Conservation (phyloP, 2,797 vertebrate genomes). For the Tachyglossus aculeatus region DNA sequence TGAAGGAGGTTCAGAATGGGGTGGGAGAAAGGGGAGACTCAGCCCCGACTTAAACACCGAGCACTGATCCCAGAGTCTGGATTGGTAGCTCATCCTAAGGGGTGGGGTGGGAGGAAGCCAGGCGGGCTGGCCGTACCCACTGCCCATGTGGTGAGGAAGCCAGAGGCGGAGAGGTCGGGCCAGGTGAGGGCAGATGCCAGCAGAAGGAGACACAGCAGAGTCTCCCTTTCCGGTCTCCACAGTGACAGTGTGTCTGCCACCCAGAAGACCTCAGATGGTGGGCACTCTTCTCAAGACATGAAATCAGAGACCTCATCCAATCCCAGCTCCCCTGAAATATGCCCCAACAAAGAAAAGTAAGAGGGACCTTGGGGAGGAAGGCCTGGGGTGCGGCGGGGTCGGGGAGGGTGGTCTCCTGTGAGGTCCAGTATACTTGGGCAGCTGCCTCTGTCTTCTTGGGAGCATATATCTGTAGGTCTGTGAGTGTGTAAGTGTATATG, state of each 20-base stretch:
- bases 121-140: neutral
- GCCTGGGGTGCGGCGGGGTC: neutral
- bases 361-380: neutral
- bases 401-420: no score
- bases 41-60: neutral
- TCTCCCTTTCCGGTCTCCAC: neutral
- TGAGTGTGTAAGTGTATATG: no score
- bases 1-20: neutral
- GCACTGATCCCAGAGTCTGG: neutral
- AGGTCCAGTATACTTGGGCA: no score
- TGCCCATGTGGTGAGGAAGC: neutral
- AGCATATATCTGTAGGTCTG: no score
- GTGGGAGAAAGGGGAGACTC: neutral
- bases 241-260: constrained; percentile 80
- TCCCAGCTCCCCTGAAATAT: constrained; percentile 96
- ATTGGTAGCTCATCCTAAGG: neutral
- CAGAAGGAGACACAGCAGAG: neutral
- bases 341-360: constrained; percentile 93
- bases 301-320: constrained; percentile 93
- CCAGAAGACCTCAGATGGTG: constrained; percentile 83
- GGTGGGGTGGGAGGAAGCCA: neutral
- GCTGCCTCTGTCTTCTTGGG: no score
- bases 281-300: constrained; percentile 86
- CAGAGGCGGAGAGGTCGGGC: neutral
- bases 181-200: no score